Percentiles rank a stretch among this genome's conserved stretches.
These are phyloP conservation scores for Sula dactylatra DNA, from an alignment of 2,113 vertebrate genomes.

Conservation along the genomic window DNA sequence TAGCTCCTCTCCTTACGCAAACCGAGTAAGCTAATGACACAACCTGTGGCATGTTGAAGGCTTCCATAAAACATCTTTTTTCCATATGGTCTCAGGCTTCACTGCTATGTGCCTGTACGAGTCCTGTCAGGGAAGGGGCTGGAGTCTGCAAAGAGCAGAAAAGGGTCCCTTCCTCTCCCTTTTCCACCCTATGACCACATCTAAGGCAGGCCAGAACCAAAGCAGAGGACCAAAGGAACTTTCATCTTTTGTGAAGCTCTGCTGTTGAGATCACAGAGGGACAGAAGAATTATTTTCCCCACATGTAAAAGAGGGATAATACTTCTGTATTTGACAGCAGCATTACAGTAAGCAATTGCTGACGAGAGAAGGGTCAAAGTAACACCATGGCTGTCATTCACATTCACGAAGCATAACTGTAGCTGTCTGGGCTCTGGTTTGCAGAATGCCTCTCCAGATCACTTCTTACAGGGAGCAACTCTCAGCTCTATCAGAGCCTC, in stretches of 20 bases:
- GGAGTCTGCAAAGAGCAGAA: not conserved
- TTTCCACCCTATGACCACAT: not conserved
- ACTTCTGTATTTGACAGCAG: not conserved
- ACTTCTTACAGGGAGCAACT: accelerated
- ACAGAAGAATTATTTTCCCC: not conserved
- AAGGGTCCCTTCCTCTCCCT: not conserved
- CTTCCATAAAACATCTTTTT: not conserved
- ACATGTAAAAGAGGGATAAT: not conserved
- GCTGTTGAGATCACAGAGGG: not conserved
- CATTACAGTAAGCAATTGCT: accelerated
- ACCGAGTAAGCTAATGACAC: not conserved
- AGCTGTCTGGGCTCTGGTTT: not conserved
- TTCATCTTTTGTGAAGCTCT: not conserved
- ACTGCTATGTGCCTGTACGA: accelerated
- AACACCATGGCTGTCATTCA: not conserved
- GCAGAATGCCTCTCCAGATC: not conserved
- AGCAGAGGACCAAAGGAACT: not conserved
- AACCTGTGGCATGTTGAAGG: not conserved
- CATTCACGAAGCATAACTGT: accelerated
- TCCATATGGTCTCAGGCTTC: not conserved
- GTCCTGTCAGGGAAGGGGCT: not conserved
- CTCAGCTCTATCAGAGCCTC: not conserved
- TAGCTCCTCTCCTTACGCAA: not conserved
- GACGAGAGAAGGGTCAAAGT: not conserved
- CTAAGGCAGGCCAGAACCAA: not conserved